A percentile compares a stretch with the other conserved stretches of the same genome.
Evolutionary conservation across 1,140 invertebrate species (phyloP).

Genomic region (Drosophila quadrilineata): DNA sequence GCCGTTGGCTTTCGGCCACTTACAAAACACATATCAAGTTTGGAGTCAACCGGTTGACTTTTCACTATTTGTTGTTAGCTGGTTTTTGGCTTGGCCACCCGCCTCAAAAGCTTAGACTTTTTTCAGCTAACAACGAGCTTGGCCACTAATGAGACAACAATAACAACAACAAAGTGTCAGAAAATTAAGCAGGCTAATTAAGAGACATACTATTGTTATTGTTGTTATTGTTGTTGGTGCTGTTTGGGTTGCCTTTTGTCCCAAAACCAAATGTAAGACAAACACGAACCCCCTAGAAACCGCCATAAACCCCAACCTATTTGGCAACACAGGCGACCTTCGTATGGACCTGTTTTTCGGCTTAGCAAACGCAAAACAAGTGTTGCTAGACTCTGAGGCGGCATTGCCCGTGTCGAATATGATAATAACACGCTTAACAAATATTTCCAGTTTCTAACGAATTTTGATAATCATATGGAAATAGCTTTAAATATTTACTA

Average conservation of each 20-base stretch:
- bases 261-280: background rate
- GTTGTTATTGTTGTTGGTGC: background rate
- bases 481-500: too few species aligned
- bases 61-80: background rate
- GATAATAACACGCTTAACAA: background rate
- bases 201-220: conserved; percentile 45
- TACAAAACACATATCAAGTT: conserved; percentile 5
- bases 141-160: conserved; percentile 52
- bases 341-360: conserved; percentile 47
- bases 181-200: conserved; percentile 69
- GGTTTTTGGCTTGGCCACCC: conserved; percentile 44
- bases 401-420: background rate
- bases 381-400: background rate
- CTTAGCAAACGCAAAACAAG: conserved; percentile 25
- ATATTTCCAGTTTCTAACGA: conserved; percentile 12
- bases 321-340: conserved; percentile 45
- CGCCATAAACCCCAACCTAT: conserved; percentile 1
- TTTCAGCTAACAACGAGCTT: conserved; percentile 30
- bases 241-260: background rate
- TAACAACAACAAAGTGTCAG: conserved; percentile 36
- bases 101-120: conserved; percentile 30
- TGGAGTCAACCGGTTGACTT: conserved; percentile 10
- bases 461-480: too few species aligned
- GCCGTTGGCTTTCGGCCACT: background rate
- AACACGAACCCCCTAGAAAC: background rate